Percentiles rank a stretch among this genome's conserved stretches.
Conservation (phyloP, 2,113 vertebrate species). For the Scartelaos histophorus region DNA sequence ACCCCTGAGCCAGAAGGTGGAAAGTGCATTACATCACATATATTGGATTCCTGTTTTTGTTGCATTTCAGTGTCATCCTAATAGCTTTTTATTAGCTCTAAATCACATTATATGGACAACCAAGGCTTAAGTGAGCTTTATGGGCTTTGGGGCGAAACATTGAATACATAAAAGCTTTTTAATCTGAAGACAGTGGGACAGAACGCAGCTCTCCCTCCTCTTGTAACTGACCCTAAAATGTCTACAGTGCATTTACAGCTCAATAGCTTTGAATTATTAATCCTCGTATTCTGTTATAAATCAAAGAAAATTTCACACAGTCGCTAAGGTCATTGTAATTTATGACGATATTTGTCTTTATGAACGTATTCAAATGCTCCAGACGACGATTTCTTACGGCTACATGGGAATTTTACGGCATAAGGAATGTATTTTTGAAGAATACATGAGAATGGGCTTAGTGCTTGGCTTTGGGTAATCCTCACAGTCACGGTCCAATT, state of each 20-base stretch:
- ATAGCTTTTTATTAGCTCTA: constrained; percentile 1
- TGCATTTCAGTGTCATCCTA: neutral
- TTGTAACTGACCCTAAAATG: constrained; percentile 28
- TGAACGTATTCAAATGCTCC: neutral
- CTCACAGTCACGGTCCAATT: constrained; percentile 48
- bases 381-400: neutral
- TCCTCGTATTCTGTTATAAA: constrained; percentile 14
- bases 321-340: constrained; percentile 31
- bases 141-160: neutral
- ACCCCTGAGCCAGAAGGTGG: neutral
- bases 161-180: neutral
- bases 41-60: neutral
- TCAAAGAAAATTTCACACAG: constrained; percentile 7
- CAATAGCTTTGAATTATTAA: constrained; percentile 47
- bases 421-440: constrained; percentile 50
- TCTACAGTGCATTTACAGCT: constrained; percentile 27
- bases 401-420: constrained; percentile 29
- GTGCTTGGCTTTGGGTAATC: constrained; percentile 63
- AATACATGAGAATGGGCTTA: constrained; percentile 60
- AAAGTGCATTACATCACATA: neutral
- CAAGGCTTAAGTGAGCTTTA: neutral
- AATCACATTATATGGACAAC: constrained; percentile 4
- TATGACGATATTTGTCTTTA: constrained; percentile 13
- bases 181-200: constrained; percentile 11
- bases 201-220: neutral